Evolutionary conservation across 2,888 invertebrate species (phyloP).

Genomic region (Coelogynopora nodosa): DNA sequence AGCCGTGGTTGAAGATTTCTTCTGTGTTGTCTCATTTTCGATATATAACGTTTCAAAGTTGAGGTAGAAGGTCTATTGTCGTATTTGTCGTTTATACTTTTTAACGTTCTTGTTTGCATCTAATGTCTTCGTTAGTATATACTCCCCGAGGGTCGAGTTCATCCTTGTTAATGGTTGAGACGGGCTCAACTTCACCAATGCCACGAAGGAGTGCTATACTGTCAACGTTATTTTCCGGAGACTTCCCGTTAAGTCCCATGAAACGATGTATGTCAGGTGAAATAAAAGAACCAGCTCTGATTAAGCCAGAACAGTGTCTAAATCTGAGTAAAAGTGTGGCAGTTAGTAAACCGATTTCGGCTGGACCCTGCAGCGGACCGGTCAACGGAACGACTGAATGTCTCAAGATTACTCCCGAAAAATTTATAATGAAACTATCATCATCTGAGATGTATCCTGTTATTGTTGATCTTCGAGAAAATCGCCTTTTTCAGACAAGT

Average conservation of each 20-base stretch:
- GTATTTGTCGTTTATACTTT: not conserved
- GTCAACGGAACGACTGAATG: not conserved
- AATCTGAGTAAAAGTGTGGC: not conserved
- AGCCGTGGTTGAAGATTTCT: not conserved
- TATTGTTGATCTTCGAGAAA: slow-evolving; percentile 33
- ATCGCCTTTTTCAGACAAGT: slow-evolving; percentile 32
- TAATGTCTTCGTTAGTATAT: not conserved
- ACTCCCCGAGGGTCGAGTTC: not conserved
- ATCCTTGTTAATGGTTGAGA: not conserved
- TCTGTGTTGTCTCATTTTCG: not conserved
- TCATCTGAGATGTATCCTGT: not conserved
- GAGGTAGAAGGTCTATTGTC: not conserved
- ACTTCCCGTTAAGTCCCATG: not conserved
- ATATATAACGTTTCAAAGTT: not conserved
- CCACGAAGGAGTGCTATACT: not conserved
- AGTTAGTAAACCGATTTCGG: not conserved
- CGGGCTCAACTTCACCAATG: not conserved
- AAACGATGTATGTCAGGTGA: not conserved
- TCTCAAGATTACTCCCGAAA: not conserved
- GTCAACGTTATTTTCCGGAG: not conserved
- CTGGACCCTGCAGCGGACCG: not conserved
- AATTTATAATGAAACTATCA: not conserved
- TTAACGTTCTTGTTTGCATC: no score
- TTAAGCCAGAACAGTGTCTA: not conserved
- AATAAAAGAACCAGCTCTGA: no score